Conservation (phyloP, 53 echinoderm and acorn worm genomes). For the Crossaster papposus region DNA sequence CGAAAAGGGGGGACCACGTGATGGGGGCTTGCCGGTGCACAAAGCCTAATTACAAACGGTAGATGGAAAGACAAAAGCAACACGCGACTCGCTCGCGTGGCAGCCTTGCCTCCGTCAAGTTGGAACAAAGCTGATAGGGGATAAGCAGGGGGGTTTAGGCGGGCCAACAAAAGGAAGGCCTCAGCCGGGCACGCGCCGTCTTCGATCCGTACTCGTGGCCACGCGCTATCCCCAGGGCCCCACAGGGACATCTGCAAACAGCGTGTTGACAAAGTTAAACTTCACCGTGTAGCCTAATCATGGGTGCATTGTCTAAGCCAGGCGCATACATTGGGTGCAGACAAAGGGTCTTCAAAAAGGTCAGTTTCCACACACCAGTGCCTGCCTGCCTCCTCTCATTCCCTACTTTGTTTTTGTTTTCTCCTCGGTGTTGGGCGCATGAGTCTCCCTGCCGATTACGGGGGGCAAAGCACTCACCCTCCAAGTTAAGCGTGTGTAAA, state of each 20-base stretch:
- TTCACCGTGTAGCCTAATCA: constrained; percentile 58
- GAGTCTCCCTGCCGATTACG: neutral
- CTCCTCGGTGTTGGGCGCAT: neutral
- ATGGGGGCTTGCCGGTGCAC: constrained; percentile 40
- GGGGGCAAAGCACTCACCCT: constrained; percentile 57
- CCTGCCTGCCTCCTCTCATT: constrained; percentile 37
- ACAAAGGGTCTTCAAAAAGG: constrained; percentile 50
- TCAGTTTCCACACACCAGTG: constrained; percentile 37
- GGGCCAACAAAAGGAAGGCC: constrained; percentile 44
- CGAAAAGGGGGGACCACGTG: constrained; percentile 41
- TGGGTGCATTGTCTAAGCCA: constrained; percentile 37
- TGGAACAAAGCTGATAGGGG: constrained; percentile 57
- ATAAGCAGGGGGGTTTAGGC: constrained; percentile 49
- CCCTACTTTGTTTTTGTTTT: constrained; percentile 12
- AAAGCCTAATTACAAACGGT: constrained; percentile 64
- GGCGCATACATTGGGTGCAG: constrained; percentile 54
- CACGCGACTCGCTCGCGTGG: constrained; percentile 62
- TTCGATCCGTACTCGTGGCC: constrained; percentile 52
- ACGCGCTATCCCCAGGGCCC: constrained; percentile 55
- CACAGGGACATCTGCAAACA: constrained; percentile 61
- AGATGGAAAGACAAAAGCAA: constrained; percentile 56
- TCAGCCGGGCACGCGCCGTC: constrained; percentile 53
- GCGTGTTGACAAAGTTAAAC: constrained; percentile 67
- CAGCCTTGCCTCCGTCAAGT: constrained; percentile 44
- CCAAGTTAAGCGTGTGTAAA: constrained; percentile 62